Evolutionary conservation across 2,797 vertebrate species (phyloP).

Genomic region (Babyrousa celebensis): DNA sequence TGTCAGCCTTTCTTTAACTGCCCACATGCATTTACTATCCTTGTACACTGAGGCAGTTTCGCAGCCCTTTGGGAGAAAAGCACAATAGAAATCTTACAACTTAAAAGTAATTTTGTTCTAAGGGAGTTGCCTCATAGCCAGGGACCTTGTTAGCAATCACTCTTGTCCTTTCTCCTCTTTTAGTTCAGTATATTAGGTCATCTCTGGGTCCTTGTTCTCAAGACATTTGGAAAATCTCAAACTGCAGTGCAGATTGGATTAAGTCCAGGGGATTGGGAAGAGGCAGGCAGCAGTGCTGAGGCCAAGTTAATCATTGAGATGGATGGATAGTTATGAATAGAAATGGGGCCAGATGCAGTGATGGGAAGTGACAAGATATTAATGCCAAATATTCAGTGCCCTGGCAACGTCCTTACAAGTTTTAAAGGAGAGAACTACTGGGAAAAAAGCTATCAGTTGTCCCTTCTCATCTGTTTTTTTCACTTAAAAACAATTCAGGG

Average conservation of each 20-base stretch:
- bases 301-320: conserved; percentile 55
- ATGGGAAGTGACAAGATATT: conserved; percentile 8
- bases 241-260: conserved; percentile 67
- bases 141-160: neutral
- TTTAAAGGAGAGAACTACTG: conserved; percentile 6
- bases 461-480: conserved; percentile 61
- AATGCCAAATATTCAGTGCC: conserved; percentile 43
- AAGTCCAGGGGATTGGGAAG: conserved; percentile 60
- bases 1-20: neutral
- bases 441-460: conserved; percentile 6
- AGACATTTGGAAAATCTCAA: conserved; percentile 20
- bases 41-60: conserved; percentile 38
- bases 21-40: conserved; percentile 14
- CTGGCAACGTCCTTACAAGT: neutral
- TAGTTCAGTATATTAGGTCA: conserved; percentile 45
- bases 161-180: neutral
- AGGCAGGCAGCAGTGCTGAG: conserved; percentile 56
- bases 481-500: conserved; percentile 66
- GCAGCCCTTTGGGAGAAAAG: conserved; percentile 13
- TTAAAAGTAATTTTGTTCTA: conserved; percentile 30
- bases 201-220: conserved; percentile 49
- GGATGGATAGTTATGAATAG: conserved; percentile 54
- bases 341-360: neutral
- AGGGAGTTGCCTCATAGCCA: neutral
- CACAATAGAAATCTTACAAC: neutral